A percentile compares a stretch with the other conserved stretches of the same genome.
phyloP scores from a whole-genome alignment of 2,113 vertebrate genomes.

The Rhabdomys dilectus region DNA sequence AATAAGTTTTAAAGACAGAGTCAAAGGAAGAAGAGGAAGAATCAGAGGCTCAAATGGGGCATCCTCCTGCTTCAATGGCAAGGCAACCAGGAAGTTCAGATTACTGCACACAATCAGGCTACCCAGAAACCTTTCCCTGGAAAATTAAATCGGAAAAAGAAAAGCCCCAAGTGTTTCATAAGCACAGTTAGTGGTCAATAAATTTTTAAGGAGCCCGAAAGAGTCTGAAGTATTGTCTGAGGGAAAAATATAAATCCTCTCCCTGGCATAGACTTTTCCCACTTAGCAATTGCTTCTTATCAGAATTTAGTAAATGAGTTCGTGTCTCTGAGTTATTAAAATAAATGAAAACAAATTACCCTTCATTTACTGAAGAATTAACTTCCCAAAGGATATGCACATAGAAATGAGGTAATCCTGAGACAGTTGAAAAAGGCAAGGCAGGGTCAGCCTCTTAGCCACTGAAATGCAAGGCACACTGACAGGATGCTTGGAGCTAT shows the following conservation, averaged over 20 bases:
- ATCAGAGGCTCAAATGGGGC: not conserved
- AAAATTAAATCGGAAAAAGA: not conserved
- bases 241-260: not conserved
- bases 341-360: slow-evolving; percentile 59
- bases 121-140: not conserved
- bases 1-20: not conserved
- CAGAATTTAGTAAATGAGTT: slow-evolving; percentile 49
- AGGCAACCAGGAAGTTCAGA: not conserved
- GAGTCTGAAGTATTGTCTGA: not conserved
- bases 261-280: not conserved
- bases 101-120: accelerated
- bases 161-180: not conserved
- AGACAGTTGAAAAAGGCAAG: not conserved
- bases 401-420: slow-evolving; percentile 8
- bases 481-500: not conserved
- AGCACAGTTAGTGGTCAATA: not conserved
- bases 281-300: slow-evolving; percentile 9
- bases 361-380: slow-evolving; percentile 31
- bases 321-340: slow-evolving; percentile 63
- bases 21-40: not conserved
- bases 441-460: not conserved
- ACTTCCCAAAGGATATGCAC: slow-evolving; percentile 1
- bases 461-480: not conserved
- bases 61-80: not conserved
- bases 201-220: not conserved